Base-by-base conservation (phyloP, 2,113 vertebrate genomes). In the Epinephelus fuscoguttatus region DNA sequence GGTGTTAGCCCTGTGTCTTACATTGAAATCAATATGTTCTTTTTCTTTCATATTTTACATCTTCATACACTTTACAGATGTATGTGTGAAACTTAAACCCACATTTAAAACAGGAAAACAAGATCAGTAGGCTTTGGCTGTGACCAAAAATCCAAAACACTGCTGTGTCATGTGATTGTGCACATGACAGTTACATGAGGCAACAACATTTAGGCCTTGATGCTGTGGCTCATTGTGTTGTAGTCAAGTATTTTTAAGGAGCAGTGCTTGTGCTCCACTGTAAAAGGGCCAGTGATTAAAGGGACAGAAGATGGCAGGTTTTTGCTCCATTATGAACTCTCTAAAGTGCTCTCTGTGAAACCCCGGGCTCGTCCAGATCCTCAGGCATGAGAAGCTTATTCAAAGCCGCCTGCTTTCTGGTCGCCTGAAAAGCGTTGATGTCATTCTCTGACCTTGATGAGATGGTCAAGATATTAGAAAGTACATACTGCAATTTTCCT, bases 291-390 rank as follows among this genome's bases (percentile, higher is more conserved):
- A 4, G 0, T 53, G 27, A 68, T 68, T 61, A 60, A 84, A 55
- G 18, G 56, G 10, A 25, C 33, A 27, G 23, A 62, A 53, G 18
- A 49, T 60, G 56, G 25, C n/a, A n/a, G 23, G 23, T 25, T 74
- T 84, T 52, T 62, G 40, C 37, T 78, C 45, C 40, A 52, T 85
- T 62, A 75, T 84, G 81, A 73, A 60, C 61, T n/a, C 19, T 74
- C 64, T 80, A 33, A 85, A 83, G 77, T 75, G 69, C 47, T 71
- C 55, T 68, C 14, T 71, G 49, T 84, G 23, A 81, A 77, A 61
- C 37, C 47, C 40, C 42, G 13, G 63, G 18, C 55, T 30, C 1
- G 45, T 63, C 23, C 6, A 45, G 47, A 57, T 81, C 71, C 30
- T 66, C 13, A 7, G 40, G 70, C 66, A 40, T 18, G 7, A 70